Base-by-base conservation (phyloP, 1,140 invertebrate genomes). In the Plutomurus gul region DNA sequence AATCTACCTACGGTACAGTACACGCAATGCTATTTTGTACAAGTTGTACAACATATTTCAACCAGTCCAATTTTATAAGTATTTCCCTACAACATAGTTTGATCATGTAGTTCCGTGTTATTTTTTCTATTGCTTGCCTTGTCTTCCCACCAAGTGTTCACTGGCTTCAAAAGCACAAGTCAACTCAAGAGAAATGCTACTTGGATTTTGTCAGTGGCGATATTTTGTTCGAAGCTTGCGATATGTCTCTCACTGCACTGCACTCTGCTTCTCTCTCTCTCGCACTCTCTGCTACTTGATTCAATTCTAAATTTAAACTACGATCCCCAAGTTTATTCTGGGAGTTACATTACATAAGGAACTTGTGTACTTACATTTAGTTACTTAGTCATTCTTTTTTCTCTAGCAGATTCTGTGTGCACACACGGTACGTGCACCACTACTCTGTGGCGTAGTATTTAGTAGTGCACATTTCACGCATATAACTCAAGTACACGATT, bases 181-280 rank as follows among this genome's bases (percentile, higher is more conserved):
- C 46, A 49, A 49, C 46, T 18, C 18, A 30, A 16, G 56, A 65
- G 56, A 65, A 65, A 65, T 65, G 56, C 56, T n/a, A 65, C 25
- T 65, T 65, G 56, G 56, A 65, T 65, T 65, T 30, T 65, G 56
- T 65, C 27, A 65, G 56, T 65, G 56, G 56, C 56, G 56, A 65
- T 65, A 65, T 65, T 65, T 65, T 30, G 56, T 65, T 65, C 56
- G 56, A 65, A 65, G 25, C 56, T 65, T 65, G 56, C 56, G 56
- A 65, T 65, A 65, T 65, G 56, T 65, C 56, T 65, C 47, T 51
- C 56, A 65, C n/a, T n/a, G n/a, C n/a, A n/a, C n/a, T n/a, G n/a
- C n/a, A n/a, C n/a, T n/a, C n/a, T n/a, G n/a, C n/a, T n/a, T n/a
- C n/a, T n/a, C n/a, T n/a, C n/a, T n/a, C n/a, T n/a, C n/a, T n/a